Base-by-base conservation (phyloP, 2,888 invertebrate species). In the Auanema sp. region DNA sequence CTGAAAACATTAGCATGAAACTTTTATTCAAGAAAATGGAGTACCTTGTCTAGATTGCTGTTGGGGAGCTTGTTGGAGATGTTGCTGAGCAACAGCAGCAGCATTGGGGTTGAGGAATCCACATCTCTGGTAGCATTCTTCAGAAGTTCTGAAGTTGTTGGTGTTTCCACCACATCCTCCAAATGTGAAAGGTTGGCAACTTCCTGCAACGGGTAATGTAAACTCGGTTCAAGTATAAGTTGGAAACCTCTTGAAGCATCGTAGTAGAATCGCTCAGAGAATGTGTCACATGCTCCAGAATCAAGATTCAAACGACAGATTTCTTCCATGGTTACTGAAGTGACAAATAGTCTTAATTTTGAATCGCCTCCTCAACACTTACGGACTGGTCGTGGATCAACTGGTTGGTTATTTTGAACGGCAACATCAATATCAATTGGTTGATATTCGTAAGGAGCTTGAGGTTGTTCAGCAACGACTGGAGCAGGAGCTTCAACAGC, bases 211-310 rank as follows among this genome's bases (percentile, higher is more conserved):
- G 12, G 14, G 1, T 50, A 16, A 16, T 50, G 12, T 50, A 16
- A 43, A 43, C 43, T 12, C 11, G 12, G 43, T 12, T 43, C 12
- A n/a, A n/a, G n/a, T 12, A 43, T 43, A 43, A 43, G 43, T 12
- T 43, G 11, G 16, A 11, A 11, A 58, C 52, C 49, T 21, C 58
- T 57, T 63, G 65, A 63, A 23, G 71, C 65, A 57, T 75, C 65
- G 70, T 65, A 76, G 71, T 67, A 75, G 62, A 43, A 75, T 60
- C 68, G 72, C 11, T 90, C 89, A 80, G 90, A 88, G 84, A 90
- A 91, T 1, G 89, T 90, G 60, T 89, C 88, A 81, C 95, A 96
- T 0, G 91, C 90, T 0, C 94, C 95, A 56, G 89, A 86, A 43
- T 80, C 79, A 24, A 73, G 69, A 4, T 80, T 76, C 49, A 69